Conservation (phyloP, 2,797 vertebrate genomes). For the Vireo griseus region DNA sequence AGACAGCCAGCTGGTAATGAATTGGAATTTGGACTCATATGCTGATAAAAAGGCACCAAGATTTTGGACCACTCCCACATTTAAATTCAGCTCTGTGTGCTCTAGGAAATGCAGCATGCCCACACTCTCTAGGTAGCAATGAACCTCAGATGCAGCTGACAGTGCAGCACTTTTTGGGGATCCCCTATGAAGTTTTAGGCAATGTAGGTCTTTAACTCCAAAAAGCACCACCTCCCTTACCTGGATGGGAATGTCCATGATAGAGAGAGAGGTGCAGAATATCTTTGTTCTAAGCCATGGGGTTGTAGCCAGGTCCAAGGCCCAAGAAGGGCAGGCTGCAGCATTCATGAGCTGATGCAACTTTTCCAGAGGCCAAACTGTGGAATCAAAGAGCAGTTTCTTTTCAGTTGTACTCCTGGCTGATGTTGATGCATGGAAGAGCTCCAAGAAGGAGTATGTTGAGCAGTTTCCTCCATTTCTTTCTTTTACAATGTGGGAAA, state of each 20-base stretch:
- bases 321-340: background rate
- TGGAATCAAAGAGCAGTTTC: background rate
- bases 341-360: background rate
- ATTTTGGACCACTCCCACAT: background rate
- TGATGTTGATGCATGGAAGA: background rate
- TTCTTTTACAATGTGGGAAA: background rate
- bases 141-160: background rate
- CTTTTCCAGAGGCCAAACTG: background rate
- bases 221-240: background rate
- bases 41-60: background rate
- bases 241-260: background rate
- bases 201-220: background rate
- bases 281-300: accelerated
- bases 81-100: background rate
- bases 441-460: background rate
- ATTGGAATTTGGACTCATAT: background rate
- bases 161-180: background rate
- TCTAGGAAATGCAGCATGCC: background rate
- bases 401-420: background rate
- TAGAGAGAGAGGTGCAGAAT: background rate
- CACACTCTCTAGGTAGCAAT: background rate
- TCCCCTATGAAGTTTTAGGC: background rate
- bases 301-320: background rate
- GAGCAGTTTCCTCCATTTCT: background rate
- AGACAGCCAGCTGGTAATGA: background rate